These are phyloP conservation scores for Enteromius mattozi DNA, from an alignment of 2,797 vertebrate genomes.

Conservation along the genomic window DNA sequence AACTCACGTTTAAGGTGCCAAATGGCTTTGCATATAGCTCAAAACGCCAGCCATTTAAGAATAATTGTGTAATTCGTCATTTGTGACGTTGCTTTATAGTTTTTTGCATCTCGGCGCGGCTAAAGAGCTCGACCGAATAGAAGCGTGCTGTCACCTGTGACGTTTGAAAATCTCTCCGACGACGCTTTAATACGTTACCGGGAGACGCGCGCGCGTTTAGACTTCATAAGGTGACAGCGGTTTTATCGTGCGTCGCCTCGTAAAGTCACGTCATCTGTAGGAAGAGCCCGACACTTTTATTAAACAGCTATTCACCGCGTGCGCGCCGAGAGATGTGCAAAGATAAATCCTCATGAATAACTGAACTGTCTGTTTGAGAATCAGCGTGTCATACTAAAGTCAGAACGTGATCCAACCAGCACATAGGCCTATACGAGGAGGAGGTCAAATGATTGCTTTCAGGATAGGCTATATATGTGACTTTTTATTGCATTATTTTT, in stretches of 20 bases:
- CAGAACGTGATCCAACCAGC: slow-evolving; percentile 18
- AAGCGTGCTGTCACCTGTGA: slow-evolving; percentile 67
- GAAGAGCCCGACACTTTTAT: slow-evolving; percentile 73
- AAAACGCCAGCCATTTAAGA: slow-evolving; percentile 79
- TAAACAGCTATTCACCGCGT: slow-evolving; percentile 65
- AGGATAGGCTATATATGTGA: neutral
- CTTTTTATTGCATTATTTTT: slow-evolving; percentile 10
- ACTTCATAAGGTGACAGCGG: slow-evolving; percentile 78
- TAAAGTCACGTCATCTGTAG: slow-evolving; percentile 79
- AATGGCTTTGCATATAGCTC: slow-evolving; percentile 80
- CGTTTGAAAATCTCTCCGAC: slow-evolving; percentile 67
- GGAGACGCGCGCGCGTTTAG: slow-evolving; percentile 73
- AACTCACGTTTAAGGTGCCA: slow-evolving; percentile 75
- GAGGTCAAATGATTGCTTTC: slow-evolving; percentile 22
- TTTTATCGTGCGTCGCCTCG: slow-evolving; percentile 80
- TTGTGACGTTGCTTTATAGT: slow-evolving; percentile 77
- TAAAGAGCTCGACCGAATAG: slow-evolving; percentile 70
- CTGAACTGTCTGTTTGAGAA: slow-evolving; percentile 55
- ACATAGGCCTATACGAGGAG: neutral
- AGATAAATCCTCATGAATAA: slow-evolving; percentile 61
- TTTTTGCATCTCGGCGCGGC: slow-evolving; percentile 74
- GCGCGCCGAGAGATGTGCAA: slow-evolving; percentile 33
- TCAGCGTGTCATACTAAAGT: slow-evolving; percentile 45
- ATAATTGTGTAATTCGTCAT: slow-evolving; percentile 83
- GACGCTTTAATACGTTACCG: slow-evolving; percentile 73